Conservation (phyloP, 2,888 invertebrate species). For the Drosophila leonis region DNA sequence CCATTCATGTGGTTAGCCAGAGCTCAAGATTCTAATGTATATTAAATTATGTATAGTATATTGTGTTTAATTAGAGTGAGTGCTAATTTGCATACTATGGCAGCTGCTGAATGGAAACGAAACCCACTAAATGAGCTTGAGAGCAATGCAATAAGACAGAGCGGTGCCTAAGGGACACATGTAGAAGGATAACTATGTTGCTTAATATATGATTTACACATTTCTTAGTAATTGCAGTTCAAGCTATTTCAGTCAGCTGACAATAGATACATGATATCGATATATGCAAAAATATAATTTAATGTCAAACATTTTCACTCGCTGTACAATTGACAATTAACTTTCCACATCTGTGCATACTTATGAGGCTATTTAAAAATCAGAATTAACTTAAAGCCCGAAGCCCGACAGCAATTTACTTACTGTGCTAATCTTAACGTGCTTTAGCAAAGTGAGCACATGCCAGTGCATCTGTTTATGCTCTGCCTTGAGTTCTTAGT, state of each 20-base stretch:
- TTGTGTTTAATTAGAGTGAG: conserved; percentile 1
- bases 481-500: neutral
- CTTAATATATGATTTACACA: neutral
- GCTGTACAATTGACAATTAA: too few relatives aligned
- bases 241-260: too few relatives aligned
- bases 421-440: neutral
- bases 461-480: neutral
- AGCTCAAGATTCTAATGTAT: neutral
- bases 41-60: conserved; percentile 1
- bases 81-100: neutral
- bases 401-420: neutral
- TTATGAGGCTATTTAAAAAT: neutral
- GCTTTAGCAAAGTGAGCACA: neutral
- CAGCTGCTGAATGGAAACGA: too few relatives aligned
- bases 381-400: neutral
- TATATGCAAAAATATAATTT: neutral
- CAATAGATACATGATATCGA: too few relatives aligned
- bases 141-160: neutral
- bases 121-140: neutral
- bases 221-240: too few relatives aligned
- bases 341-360: neutral
- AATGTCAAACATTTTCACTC: too few relatives aligned
- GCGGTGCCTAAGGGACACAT: neutral
- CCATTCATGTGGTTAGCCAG: neutral
- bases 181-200: neutral